Base-by-base conservation (phyloP, 37 sponge, comb jelly and placozoan genomes). In the Corticium candelabrum region DNA sequence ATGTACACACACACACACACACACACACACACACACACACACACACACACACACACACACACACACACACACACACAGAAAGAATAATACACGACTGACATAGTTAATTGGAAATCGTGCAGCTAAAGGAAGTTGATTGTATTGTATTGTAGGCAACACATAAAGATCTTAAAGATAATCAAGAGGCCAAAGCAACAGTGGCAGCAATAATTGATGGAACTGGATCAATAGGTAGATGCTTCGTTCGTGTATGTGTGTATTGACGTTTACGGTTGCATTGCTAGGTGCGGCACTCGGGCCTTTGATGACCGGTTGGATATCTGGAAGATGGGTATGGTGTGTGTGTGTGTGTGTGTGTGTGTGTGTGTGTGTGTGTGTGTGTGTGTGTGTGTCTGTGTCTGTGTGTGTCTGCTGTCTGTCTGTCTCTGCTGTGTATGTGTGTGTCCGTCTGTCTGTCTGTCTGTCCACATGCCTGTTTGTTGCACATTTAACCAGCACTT, bases 131-230 rank as follows among this genome's bases (percentile, higher is more conserved):
- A n/a, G n/a, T n/a, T n/a, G n/a, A n/a, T n/a, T n/a, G n/a, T n/a
- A n/a, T n/a, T n/a, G 21, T 50, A 27, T 50, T 68, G 11, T 76
- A 90, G 88, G 94, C 88, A 1, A 88, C 86, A 69, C 84, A 91
- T 68, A 37, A 76, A 21, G 40, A 50, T 7, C 76, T 91, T 33
- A 83, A 85, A 40, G 83, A 40, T 37, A 91, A 88, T 36, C 77
- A 82, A 67, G 83, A 91, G 73, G 92, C 92, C 41, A 91, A 85
- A 67, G 92, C 92, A 3, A 91, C 89, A 30, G 92, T 91, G 35
- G 82, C 89, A 36, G 89, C 92, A n/a, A 88, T 91, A 37, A 91
- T 91, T 41, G 90, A 91, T 80, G 89, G 89, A 3, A 91, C 89
- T 3, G 92, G 92, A 1, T 91, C 92, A 0, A 56, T 91, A 3